Base-by-base conservation (phyloP, 1,140 invertebrate species). In the Drosophila ercepeae region DNA sequence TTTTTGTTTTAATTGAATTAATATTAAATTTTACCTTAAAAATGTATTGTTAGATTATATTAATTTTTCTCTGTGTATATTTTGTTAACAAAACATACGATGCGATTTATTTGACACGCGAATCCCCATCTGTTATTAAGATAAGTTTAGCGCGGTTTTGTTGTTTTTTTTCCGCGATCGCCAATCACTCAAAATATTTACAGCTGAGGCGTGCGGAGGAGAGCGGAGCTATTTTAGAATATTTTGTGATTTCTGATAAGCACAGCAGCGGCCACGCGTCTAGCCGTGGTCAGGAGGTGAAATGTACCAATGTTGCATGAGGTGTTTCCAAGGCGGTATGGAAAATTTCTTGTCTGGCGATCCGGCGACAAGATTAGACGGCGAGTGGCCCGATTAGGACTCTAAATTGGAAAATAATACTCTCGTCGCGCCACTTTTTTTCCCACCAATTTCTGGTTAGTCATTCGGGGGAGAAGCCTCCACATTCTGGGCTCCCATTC, bases 161-260 rank as follows among this genome's bases (percentile, higher is more conserved):
- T 36, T 49, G 45, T 49, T 79, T 42, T 44, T 49, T 14, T 50
- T 61, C 32, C 13, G 27, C 27, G 36, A 39, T 39, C 14, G 36
- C n/a, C 49, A 41, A 21, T 19, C 19, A 55, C 49, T 36, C 14
- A 65, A 39, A 45, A 34, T 63, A 44, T 49, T 18, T 51, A 34
- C 16, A 25, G 39, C 7, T 44, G 19, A 32, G 45, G 25, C 27
- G 63, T 32, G 45, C 16, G 14, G 25, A 32, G 57, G 57, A 39
- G 29, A 60, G 57, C 14, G 44, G 57, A 21, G 44, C 19, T 46
- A 54, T 25, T 65, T 53, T 55, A 42, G 72, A n/a, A 25, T 54
- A 69, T 54, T 64, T 79, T 73, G 34, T 69, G 65, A 84, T 86
- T 86, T 69, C 5, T 81, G 81, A 84, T 84, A 84, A 84, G 75